These are phyloP conservation scores for Cremastinae sp. DNA, from an alignment of 2,888 invertebrate species.

Conservation along the genomic window DNA sequence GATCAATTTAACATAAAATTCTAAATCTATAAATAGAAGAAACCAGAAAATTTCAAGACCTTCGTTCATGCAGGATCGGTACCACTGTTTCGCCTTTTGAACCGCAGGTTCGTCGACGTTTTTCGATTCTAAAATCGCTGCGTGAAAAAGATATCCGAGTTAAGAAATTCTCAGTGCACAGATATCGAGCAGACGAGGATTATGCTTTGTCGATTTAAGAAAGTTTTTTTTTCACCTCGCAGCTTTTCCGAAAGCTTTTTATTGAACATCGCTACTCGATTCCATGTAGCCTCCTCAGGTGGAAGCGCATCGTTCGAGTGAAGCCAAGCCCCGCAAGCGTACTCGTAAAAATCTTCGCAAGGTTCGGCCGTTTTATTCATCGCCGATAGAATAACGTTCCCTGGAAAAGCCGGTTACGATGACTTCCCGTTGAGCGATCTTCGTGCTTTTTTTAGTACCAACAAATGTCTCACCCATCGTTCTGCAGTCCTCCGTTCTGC, in stretches of 20 bases:
- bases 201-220: not conserved
- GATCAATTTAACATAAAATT: not conserved
- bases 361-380: constrained; percentile 88
- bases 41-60: constrained; percentile 55
- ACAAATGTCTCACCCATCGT: constrained; percentile 43
- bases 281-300: constrained; percentile 93
- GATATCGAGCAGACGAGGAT: not conserved
- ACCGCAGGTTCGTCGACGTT: constrained; percentile 52
- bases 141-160: constrained; percentile 47
- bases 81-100: constrained; percentile 58
- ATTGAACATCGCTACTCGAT: constrained; percentile 36
- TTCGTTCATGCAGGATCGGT: constrained; percentile 65
- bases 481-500: constrained; percentile 44
- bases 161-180: too few species aligned
- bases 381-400: constrained; percentile 84
- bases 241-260: constrained; percentile 48
- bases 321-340: constrained; percentile 89
- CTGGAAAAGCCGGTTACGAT: too few species aligned
- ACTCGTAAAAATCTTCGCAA: constrained; percentile 91
- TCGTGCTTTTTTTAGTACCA: too few species aligned
- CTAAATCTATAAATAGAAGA: not conserved
- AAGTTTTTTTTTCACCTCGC: constrained; percentile 38
- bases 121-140: constrained; percentile 53
- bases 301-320: constrained; percentile 91
- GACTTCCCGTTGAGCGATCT: too few species aligned